Conservation (phyloP, 2,888 invertebrate genomes). For the Diaprepes abbreviatus region DNA sequence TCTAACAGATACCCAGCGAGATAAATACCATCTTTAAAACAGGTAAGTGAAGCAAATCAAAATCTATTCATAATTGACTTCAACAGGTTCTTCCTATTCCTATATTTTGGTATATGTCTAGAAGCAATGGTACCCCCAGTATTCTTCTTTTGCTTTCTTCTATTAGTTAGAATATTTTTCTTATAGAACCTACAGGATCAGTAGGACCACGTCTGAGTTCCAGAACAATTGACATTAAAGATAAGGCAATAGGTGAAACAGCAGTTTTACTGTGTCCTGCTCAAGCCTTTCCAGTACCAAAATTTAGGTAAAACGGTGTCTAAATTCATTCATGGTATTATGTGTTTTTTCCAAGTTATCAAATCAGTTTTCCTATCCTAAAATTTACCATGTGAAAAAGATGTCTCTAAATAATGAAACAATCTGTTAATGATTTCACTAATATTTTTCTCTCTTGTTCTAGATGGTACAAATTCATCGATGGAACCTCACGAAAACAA, state of each 20-base stretch:
- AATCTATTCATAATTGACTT: not conserved
- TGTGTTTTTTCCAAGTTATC: no score
- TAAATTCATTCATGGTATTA: not conserved
- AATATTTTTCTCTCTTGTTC: constrained; percentile 69
- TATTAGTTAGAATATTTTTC: constrained; percentile 18
- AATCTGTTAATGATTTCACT: not conserved
- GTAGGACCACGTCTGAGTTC: constrained; percentile 76
- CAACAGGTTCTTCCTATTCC: not conserved
- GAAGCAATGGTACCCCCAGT: constrained; percentile 3
- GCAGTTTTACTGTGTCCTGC: constrained; percentile 78
- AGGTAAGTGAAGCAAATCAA: not conserved
- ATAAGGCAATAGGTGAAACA: constrained; percentile 60
- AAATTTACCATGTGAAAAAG: no score
- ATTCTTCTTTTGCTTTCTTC: not conserved
- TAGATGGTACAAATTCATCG: constrained; percentile 96
- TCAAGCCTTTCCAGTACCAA: constrained; percentile 82
- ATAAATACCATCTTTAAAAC: no score
- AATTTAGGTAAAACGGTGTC: constrained; percentile 76
- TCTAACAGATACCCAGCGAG: no score
- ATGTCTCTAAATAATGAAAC: no score
- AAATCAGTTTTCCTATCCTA: no score
- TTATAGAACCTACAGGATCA: constrained; percentile 77
- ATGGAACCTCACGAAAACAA: constrained; percentile 87
- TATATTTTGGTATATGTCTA: no score
- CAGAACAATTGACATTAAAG: constrained; percentile 70